A percentile compares a stretch with the other conserved stretches of the same genome.
These are phyloP conservation scores for Conus ventricosus DNA, from an alignment of 1,140 invertebrate species.

Conservation along the genomic window DNA sequence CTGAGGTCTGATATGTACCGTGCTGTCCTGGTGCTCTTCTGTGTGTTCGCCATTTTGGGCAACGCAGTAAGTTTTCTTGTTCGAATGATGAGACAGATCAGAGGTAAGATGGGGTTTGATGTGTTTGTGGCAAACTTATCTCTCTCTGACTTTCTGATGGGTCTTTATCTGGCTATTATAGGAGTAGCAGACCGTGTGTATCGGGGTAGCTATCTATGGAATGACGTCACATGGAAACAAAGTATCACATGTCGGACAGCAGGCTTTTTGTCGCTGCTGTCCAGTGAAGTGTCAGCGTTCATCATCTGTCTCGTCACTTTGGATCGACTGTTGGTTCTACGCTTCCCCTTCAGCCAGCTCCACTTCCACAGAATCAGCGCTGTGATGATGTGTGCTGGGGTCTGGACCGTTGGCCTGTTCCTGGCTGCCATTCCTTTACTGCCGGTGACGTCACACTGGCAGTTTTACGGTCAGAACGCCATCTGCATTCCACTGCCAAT, in stretches of 20 bases:
- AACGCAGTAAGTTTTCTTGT: conserved; percentile 49
- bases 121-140: conserved; percentile 54
- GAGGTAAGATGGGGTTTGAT: conserved; percentile 43
- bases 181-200: conserved; percentile 59
- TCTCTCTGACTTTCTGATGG: conserved; percentile 65
- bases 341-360: conserved; percentile 56
- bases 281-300: conserved; percentile 58
- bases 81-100: conserved; percentile 19
- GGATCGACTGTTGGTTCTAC: conserved; percentile 58
- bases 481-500: conserved; percentile 53
- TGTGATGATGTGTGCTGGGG: not conserved
- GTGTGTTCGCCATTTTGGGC: conserved; percentile 41
- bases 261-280: conserved; percentile 58
- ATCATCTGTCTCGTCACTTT: conserved; percentile 52
- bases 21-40: conserved; percentile 45
- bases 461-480: conserved; percentile 49
- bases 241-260: conserved; percentile 53
- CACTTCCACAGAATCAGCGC: conserved; percentile 36
- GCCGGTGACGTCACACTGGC: conserved; percentile 28
- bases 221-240: conserved; percentile 54
- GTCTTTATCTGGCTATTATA: conserved; percentile 65
- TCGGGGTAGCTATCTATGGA: conserved; percentile 53
- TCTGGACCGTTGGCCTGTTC: conserved; percentile 34
- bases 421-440: conserved; percentile 40
- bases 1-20: conserved; percentile 37